Evolutionary conservation across 2,113 vertebrate species (phyloP).

Genomic region (Zosterops pallidus): DNA sequence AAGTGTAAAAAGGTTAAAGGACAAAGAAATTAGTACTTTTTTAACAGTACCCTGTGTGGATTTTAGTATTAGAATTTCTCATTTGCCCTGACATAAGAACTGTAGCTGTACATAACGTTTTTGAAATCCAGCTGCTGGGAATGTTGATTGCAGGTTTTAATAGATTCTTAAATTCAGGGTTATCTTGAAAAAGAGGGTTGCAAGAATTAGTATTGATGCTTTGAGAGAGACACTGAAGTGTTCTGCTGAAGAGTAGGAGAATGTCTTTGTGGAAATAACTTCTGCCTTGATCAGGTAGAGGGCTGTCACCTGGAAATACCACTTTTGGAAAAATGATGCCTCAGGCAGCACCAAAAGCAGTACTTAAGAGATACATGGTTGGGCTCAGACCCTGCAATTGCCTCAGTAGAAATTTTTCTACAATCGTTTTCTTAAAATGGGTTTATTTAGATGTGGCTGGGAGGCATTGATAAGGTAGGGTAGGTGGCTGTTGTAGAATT

Average conservation of each 20-base stretch:
- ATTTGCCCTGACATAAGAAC: background rate
- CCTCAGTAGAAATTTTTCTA: background rate
- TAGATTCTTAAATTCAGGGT: background rate
- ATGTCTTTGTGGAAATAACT: background rate
- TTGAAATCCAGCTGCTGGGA: background rate
- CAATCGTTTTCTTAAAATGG: background rate
- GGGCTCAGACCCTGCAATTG: background rate
- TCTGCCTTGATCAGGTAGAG: background rate
- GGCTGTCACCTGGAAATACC: accelerated
- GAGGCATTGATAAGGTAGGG: background rate
- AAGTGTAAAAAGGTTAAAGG: background rate
- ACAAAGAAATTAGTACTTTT: background rate
- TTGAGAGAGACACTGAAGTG: background rate
- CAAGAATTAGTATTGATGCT: background rate
- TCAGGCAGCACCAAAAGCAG: background rate
- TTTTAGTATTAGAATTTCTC: background rate
- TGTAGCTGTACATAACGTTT: background rate
- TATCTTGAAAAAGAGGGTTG: background rate
- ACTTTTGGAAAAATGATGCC: background rate
- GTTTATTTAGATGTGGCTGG: background rate
- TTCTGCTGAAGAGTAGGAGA: background rate
- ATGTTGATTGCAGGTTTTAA: background rate
- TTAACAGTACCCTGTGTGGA: background rate
- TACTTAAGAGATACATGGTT: accelerated
- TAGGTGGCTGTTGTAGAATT: background rate